Conservation (phyloP, 1,140 invertebrate species). For the Drosophila arizonae region DNA sequence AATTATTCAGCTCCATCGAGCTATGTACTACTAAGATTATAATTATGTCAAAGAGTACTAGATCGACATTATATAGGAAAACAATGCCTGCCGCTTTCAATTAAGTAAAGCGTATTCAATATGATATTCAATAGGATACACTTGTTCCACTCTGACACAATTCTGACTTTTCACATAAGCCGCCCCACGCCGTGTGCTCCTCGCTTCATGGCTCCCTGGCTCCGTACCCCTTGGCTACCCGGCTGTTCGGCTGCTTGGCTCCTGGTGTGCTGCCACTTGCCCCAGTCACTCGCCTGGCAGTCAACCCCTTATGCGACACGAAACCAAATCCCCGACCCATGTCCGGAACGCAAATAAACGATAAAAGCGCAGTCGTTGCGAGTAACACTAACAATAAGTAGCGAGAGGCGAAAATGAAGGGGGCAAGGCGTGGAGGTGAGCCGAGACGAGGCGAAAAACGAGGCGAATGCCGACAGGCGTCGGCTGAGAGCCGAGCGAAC, state of each 20-base stretch:
- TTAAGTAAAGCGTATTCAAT: neutral
- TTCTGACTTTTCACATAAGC: conserved; percentile 42
- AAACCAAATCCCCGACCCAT: conserved; percentile 46
- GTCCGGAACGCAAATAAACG: conserved; percentile 72
- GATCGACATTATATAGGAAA: neutral
- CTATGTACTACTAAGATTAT: too few relatives aligned
- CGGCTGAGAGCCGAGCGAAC: neutral
- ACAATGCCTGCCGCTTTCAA: neutral
- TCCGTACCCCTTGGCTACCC: neutral
- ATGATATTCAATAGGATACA: conserved; percentile 17
- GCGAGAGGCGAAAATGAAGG: conserved; percentile 45
- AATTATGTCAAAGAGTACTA: neutral
- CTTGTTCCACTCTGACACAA: conserved; percentile 41
- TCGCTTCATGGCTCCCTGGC: neutral
- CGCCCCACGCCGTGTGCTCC: neutral
- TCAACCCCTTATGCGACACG: conserved; percentile 31
- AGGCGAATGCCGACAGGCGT: neutral
- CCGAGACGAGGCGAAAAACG: neutral
- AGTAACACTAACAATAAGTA: conserved; percentile 78
- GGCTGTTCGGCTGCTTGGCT: conserved; percentile 1
- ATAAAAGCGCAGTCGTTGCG: conserved; percentile 76
- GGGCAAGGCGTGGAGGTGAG: neutral
- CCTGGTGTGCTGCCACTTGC: conserved; percentile 34
- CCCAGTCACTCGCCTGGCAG: conserved; percentile 29
- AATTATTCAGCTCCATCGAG: neutral